phyloP scores from a whole-genome alignment of 2,113 vertebrate species.

The Chlamydotis undulata region DNA sequence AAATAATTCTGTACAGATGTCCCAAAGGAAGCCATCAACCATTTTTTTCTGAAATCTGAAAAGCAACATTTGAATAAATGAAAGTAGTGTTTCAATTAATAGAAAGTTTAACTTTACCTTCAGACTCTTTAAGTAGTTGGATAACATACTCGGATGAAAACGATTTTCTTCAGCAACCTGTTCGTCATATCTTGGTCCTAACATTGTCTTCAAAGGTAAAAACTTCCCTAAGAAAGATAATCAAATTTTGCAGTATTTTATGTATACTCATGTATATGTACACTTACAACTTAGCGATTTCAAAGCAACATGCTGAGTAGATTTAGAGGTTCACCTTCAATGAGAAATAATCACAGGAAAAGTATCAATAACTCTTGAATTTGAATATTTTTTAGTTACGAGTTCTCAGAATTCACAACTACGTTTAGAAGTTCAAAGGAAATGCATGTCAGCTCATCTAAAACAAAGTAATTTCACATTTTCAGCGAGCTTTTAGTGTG shows the following conservation, averaged over 20 bases:
- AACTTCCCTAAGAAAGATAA: conserved; percentile 85
- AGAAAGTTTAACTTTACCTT: conserved; percentile 82
- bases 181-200: conserved; percentile 93
- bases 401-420: not conserved
- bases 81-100: not conserved
- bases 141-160: conserved; percentile 96
- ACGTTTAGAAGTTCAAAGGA: not conserved
- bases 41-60: not conserved
- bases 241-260: not conserved
- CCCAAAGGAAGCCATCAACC: not conserved
- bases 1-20: not conserved
- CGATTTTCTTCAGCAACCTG: conserved; percentile 93
- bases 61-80: not conserved
- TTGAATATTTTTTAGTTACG: not conserved
- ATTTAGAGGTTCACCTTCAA: not conserved
- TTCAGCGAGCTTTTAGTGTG: not conserved
- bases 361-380: not conserved
- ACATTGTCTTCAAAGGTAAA: conserved; percentile 98
- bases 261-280: not conserved
- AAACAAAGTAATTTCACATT: not conserved
- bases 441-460: not conserved
- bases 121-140: conserved; percentile 93
- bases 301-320: not conserved
- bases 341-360: not conserved
- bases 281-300: not conserved